Percentiles rank a stretch among this genome's conserved stretches.
Conservation (phyloP, 2,888 invertebrate species). For the Nemotelus pantherinus region DNA sequence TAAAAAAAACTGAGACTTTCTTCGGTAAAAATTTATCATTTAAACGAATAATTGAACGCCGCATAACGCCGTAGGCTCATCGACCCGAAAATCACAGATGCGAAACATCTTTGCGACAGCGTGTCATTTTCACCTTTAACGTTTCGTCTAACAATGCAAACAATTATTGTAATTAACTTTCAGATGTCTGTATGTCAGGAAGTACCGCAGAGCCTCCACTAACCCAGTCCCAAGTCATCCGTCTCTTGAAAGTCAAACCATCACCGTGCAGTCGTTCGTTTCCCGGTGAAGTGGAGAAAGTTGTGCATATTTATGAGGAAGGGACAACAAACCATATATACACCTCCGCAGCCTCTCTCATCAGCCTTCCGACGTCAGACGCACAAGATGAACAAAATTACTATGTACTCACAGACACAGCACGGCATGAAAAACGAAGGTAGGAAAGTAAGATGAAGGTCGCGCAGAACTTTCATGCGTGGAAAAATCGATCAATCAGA, state of each 20-base stretch:
- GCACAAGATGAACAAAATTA: no score
- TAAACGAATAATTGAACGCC: no score
- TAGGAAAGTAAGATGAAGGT: conserved; percentile 20
- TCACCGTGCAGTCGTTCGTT: not conserved
- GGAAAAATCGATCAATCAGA: conserved; percentile 42
- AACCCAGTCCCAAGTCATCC: not conserved
- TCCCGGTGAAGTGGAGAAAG: conserved; percentile 27
- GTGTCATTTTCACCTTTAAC: conserved; percentile 28
- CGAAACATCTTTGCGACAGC: not conserved
- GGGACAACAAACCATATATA: not conserved
- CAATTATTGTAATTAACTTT: conserved; percentile 34
- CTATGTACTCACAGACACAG: not conserved
- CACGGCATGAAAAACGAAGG: conserved; percentile 12
- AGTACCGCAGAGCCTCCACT: conserved; percentile 11
- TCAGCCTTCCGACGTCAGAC: no score
- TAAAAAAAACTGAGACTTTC: no score
- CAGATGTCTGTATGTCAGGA: not conserved
- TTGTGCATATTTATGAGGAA: not conserved
- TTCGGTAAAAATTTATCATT: no score
- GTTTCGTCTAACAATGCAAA: conserved; percentile 17
- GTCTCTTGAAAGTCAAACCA: not conserved
- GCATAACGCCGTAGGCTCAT: no score
- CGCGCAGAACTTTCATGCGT: conserved; percentile 35
- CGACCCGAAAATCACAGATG: not conserved
- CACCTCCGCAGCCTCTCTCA: not conserved